phyloP scores from a whole-genome alignment of 2,797 vertebrate genomes.

The Brachymystax lenok region DNA sequence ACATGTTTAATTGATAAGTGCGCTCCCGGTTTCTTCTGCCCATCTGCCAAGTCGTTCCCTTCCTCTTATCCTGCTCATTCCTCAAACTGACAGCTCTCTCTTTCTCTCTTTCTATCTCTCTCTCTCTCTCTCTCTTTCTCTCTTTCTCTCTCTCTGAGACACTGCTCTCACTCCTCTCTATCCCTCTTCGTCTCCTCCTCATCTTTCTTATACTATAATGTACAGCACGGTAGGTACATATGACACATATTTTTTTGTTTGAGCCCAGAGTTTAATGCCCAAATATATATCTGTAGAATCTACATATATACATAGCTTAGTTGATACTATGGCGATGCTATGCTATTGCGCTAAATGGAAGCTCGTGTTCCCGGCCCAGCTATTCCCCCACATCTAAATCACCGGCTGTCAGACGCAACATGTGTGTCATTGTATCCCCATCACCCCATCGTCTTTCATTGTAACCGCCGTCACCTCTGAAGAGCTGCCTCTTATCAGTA shows the following conservation, averaged over 20 bases:
- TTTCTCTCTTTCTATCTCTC: constrained; percentile 77
- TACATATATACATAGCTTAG: background rate
- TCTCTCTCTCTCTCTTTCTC: constrained; percentile 57
- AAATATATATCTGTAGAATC: background rate
- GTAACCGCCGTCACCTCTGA: constrained; percentile 88
- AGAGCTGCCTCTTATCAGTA: constrained; percentile 91
- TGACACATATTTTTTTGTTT: background rate
- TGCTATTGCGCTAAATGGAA: constrained; percentile 1
- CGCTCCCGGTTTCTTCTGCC: constrained; percentile 90
- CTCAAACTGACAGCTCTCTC: constrained; percentile 96
- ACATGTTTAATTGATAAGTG: constrained; percentile 99
- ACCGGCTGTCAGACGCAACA: constrained; percentile 88
- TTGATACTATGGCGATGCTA: background rate
- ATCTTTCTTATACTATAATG: background rate
- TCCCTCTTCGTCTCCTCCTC: constrained; percentile 14
- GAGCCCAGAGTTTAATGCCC: background rate
- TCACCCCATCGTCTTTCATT: constrained; percentile 87
- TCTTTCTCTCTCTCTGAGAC: constrained; percentile 73
- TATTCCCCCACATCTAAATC: constrained; percentile 84
- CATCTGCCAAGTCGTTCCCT: constrained; percentile 79
- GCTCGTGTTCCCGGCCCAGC: constrained; percentile 32
- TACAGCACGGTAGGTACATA: background rate
- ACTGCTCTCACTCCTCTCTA: constrained; percentile 56
- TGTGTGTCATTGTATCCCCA: constrained; percentile 89
- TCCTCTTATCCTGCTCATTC: constrained; percentile 95